These are phyloP conservation scores for Tetrao urogallus DNA, from an alignment of 2,113 vertebrate species.

Conservation along the genomic window DNA sequence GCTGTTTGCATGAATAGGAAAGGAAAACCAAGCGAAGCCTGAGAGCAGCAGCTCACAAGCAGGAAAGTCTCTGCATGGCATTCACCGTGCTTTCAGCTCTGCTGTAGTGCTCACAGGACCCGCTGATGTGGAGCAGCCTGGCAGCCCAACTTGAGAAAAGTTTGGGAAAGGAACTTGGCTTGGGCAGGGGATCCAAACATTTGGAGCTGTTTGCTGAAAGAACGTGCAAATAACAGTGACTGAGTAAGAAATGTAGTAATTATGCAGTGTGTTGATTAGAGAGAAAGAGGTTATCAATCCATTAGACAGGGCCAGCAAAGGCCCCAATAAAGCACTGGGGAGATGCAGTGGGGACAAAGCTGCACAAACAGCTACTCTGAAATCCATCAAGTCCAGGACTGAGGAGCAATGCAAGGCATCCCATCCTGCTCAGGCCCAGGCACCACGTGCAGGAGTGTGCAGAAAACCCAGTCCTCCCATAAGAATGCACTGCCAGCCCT, in stretches of 20 bases:
- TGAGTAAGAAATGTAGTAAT: not conserved
- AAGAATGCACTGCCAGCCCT: not conserved
- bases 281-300: not conserved
- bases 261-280: conserved; percentile 4
- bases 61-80: not conserved
- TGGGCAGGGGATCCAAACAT: not conserved
- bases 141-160: not conserved
- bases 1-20: not conserved
- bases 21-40: not conserved
- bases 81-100: not conserved
- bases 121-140: not conserved
- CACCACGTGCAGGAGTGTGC: not conserved
- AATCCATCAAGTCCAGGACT: not conserved
- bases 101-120: not conserved
- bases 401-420: not conserved
- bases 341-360: not conserved
- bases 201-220: not conserved
- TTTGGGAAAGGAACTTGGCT: not conserved
- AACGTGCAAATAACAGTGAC: not conserved
- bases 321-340: not conserved
- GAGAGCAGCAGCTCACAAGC: not conserved
- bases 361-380: not conserved
- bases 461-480: not conserved
- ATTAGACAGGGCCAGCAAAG: not conserved
- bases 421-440: not conserved